phyloP scores from a whole-genome alignment of 2,888 invertebrate species.

The Chymomyza procnemis region DNA sequence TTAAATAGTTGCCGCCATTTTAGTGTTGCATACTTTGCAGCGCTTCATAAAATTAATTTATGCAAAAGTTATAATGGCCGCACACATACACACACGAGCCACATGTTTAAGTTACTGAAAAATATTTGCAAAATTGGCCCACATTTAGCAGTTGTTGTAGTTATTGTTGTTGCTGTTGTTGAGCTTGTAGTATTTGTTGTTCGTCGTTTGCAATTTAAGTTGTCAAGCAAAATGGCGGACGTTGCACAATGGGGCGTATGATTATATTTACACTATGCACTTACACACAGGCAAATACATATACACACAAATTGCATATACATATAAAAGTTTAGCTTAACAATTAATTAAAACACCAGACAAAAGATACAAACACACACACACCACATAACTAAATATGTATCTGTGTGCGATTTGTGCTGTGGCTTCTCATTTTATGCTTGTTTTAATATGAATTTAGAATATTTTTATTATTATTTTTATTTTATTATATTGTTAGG shows the following conservation, averaged over 20 bases:
- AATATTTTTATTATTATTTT: background rate
- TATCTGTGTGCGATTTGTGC: too few relatives aligned
- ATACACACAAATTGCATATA: background rate
- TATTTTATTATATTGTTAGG: background rate
- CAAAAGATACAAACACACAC: slow-evolving; percentile 40
- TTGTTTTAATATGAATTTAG: background rate
- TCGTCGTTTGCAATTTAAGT: slow-evolving; percentile 56
- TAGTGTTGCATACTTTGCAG: slow-evolving; percentile 16
- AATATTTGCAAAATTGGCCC: slow-evolving; percentile 59
- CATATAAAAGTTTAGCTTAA: background rate
- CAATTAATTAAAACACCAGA: slow-evolving; percentile 55
- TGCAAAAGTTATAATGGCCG: slow-evolving; percentile 33
- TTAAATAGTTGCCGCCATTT: slow-evolving; percentile 1
- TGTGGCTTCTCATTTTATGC: background rate
- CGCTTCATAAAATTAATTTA: slow-evolving; percentile 40
- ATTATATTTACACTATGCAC: background rate
- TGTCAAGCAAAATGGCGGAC: slow-evolving; percentile 15
- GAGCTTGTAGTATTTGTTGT: slow-evolving; percentile 16
- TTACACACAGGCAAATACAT: background rate
- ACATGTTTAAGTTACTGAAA: slow-evolving; percentile 43
- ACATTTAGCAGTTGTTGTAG: slow-evolving; percentile 36
- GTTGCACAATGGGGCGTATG: slow-evolving; percentile 2
- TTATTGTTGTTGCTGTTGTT: background rate
- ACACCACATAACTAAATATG: slow-evolving; percentile 13
- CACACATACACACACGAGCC: background rate